Evolutionary conservation across 2,888 invertebrate genomes (phyloP).

Genomic region (Oxystoma pomonae): DNA sequence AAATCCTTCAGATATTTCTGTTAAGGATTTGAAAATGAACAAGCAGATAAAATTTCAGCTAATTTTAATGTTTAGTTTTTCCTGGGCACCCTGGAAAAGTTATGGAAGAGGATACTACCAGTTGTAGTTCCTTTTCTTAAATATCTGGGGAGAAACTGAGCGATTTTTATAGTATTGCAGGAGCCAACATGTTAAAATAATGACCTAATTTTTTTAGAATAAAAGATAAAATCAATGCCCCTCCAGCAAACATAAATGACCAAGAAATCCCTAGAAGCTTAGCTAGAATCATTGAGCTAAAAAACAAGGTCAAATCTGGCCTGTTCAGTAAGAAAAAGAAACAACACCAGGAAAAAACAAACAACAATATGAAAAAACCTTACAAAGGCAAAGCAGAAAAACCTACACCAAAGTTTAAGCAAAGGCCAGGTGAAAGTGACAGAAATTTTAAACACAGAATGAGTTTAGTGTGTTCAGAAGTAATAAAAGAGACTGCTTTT

Average conservation of each 20-base stretch:
- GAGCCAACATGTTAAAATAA: too few relatives aligned
- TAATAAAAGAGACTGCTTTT: conserved; percentile 58
- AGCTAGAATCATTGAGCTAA: conserved; percentile 58
- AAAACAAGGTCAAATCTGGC: conserved; percentile 47
- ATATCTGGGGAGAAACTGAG: too few relatives aligned
- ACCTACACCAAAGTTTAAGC: conserved; percentile 54
- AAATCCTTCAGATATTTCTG: too few relatives aligned
- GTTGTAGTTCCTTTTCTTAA: too few relatives aligned
- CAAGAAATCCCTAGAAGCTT: conserved; percentile 73
- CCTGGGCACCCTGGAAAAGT: too few relatives aligned
- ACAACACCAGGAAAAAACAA: conserved; percentile 28
- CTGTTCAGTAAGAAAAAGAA: conserved; percentile 35
- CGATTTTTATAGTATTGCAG: too few relatives aligned
- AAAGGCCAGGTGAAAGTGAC: conserved; percentile 59
- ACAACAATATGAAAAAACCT: conserved; percentile 12
- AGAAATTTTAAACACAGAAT: conserved; percentile 63
- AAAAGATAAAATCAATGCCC: conserved; percentile 69
- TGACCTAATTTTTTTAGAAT: conserved; percentile 56
- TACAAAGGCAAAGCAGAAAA: conserved; percentile 44
- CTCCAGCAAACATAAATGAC: conserved; percentile 65
- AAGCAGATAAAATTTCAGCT: too few relatives aligned
- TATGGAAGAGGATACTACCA: too few relatives aligned
- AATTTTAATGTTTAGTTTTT: too few relatives aligned
- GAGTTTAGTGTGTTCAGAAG: conserved; percentile 58
- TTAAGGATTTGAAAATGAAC: conserved; percentile 11